Evolutionary conservation across 2,888 invertebrate species (phyloP), one percentile per base, ranked within the genome.

Genomic region (Cylindroiulus punctatus): DNA sequence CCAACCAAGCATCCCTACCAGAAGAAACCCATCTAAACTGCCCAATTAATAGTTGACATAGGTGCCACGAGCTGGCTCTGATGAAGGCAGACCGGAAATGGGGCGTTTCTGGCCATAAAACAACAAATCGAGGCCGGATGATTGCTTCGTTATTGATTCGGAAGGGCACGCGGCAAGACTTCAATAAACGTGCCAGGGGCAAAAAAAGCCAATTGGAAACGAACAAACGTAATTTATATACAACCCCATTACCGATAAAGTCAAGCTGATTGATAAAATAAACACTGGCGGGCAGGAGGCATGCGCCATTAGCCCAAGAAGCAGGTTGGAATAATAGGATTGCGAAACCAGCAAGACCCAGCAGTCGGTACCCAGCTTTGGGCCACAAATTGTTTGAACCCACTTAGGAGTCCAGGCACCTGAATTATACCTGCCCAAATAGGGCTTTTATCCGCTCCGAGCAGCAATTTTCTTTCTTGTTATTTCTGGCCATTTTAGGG

Each of bases 191-290:
- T n/a, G n/a, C 52, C 52, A n/a, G 52, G n/a, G n/a, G 52, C 44
- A 44, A n/a, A 52, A 52, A 52, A 52, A 52, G 52, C 52, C 52
- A 52, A 52, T 52, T 52, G 52, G 52, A 52, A 52, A 52, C n/a
- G n/a, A 52, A 52, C n/a, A n/a, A n/a, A n/a, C 52, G 52, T n/a
- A 52, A 52, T 52, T 52, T 52, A 52, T 52, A 52, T 52, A 52
- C 52, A 52, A 52, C 52, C 52, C 52, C 52, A 52, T 52, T 52
- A 52, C 52, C 52, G 52, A 52, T 52, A 52, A 52, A 52, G 52
- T 52, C 52, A 52, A 52, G 52, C 52, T 52, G 52, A 52, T 52
- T 52, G 52, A 52, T 52, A 52, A 52, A 52, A n/a, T 52, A 52
- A 52, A 52, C 52, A 52, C 52, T n/a, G 52, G 52, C 52, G 3